Evolutionary conservation across 1,140 invertebrate genomes (phyloP).

Genomic region (Trichonephila inaurata): DNA sequence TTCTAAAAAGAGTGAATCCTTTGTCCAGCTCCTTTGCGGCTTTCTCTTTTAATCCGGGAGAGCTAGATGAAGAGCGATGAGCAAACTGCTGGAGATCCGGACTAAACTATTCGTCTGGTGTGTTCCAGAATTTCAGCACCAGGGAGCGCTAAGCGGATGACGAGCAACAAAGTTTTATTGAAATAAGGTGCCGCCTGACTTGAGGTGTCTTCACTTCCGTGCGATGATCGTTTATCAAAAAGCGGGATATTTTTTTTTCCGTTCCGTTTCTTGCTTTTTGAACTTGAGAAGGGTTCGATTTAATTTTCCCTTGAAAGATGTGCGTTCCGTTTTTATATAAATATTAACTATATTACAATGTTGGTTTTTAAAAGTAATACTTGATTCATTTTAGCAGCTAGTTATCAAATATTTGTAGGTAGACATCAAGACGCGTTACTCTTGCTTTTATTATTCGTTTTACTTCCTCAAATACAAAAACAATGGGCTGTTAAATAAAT

Average conservation of each 20-base stretch:
- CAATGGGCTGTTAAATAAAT: too few relatives aligned
- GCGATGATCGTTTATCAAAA: background rate
- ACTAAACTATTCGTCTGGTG: slow-evolving; percentile 14
- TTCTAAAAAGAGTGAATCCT: background rate
- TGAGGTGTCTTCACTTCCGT: background rate
- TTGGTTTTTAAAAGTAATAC: too few relatives aligned
- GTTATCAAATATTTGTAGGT: too few relatives aligned
- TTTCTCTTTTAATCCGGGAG: background rate
- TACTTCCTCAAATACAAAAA: too few relatives aligned
- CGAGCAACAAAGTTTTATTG: slow-evolving; percentile 28
- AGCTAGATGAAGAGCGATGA: slow-evolving; percentile 22
- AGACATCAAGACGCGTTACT: too few relatives aligned
- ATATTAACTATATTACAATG: too few relatives aligned
- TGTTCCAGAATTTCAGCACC: background rate
- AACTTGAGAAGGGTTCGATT: too few relatives aligned
- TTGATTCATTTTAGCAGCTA: too few relatives aligned
- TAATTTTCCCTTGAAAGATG: too few relatives aligned
- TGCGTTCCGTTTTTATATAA: too few relatives aligned
- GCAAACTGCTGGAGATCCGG: slow-evolving; percentile 22
- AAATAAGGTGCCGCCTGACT: slow-evolving; percentile 6
- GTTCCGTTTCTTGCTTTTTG: too few relatives aligned
- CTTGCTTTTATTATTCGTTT: too few relatives aligned
- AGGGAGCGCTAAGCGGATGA: slow-evolving; percentile 19
- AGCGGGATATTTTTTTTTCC: background rate
- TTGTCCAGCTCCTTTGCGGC: background rate